phyloP scores from a whole-genome alignment of 2,113 vertebrate species.

The Beaufortia kweichowensis region DNA sequence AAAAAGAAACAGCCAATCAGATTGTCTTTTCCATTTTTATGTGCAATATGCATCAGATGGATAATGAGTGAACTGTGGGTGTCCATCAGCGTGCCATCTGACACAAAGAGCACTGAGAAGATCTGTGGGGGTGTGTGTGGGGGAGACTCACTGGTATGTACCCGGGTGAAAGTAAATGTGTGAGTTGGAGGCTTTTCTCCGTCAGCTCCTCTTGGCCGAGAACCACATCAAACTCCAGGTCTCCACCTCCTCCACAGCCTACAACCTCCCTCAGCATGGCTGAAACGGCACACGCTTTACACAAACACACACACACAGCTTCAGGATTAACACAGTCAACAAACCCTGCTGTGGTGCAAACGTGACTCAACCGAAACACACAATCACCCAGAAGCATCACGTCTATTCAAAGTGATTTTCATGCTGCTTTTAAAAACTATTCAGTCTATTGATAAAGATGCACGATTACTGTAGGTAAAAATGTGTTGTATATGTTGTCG shows the following conservation, averaged over 20 bases:
- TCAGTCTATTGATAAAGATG: too few relatives aligned
- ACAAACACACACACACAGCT: slow-evolving; percentile 31
- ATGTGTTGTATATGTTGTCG: too few relatives aligned
- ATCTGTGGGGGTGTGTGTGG: slow-evolving; percentile 4
- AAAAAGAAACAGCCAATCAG: too few relatives aligned
- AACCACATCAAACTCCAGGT: slow-evolving; percentile 68
- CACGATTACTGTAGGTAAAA: too few relatives aligned
- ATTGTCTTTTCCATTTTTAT: too few relatives aligned
- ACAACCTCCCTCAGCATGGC: slow-evolving; percentile 79
- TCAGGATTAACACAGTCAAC: neutral
- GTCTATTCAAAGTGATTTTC: neutral
- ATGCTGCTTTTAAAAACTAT: neutral
- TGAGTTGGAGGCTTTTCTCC: slow-evolving; percentile 78
- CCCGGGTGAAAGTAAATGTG: slow-evolving; percentile 82
- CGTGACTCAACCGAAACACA: slow-evolving; percentile 22
- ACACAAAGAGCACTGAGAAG: slow-evolving; percentile 34
- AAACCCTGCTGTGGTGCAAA: slow-evolving; percentile 23
- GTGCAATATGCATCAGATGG: too few relatives aligned
- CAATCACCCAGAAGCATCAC: neutral
- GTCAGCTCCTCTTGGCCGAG: slow-evolving; percentile 80
- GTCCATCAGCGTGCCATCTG: too few relatives aligned
- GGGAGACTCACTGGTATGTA: slow-evolving; percentile 76
- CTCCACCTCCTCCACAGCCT: slow-evolving; percentile 60
- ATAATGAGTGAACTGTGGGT: too few relatives aligned
- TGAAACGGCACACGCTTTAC: slow-evolving; percentile 81